A percentile compares a stretch with the other conserved stretches of the same genome.
These are phyloP conservation scores for Lasioglossum pauxillum DNA, from an alignment of 2,888 invertebrate species.

Conservation along the genomic window DNA sequence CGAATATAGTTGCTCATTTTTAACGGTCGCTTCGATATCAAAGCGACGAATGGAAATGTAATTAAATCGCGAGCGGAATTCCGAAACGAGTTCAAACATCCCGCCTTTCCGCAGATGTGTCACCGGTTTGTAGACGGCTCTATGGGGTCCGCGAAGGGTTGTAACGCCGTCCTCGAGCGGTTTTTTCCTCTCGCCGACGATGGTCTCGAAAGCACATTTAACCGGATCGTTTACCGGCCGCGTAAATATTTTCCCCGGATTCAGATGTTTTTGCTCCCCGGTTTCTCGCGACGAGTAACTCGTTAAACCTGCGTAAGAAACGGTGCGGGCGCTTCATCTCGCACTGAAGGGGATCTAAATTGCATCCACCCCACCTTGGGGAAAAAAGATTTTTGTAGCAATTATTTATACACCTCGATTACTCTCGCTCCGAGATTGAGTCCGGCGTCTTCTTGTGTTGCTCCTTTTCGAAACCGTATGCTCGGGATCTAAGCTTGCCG, in stretches of 20 bases:
- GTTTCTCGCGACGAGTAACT: slow-evolving; percentile 18
- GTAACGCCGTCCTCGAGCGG: too few relatives aligned
- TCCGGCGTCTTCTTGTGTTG: neutral
- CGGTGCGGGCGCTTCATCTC: neutral
- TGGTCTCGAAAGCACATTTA: neutral
- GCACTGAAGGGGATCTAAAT: neutral
- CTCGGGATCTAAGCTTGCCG: neutral
- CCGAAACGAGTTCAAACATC: neutral
- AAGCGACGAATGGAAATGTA: neutral
- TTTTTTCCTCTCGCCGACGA: neutral
- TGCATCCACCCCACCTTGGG: neutral
- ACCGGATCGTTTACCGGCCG: neutral
- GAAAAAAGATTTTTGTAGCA: neutral
- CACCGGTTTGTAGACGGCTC: neutral
- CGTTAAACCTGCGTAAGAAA: slow-evolving; percentile 24
- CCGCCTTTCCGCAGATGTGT: neutral
- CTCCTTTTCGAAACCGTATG: neutral
- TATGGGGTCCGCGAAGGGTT: neutral
- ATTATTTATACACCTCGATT: slow-evolving; percentile 10
- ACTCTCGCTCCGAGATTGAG: neutral
- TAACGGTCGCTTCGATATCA: too few relatives aligned
- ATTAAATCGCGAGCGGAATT: neutral
- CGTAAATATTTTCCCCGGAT: slow-evolving; percentile 11
- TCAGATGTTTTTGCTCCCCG: neutral
- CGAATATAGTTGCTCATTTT: too few relatives aligned